Conservation (phyloP, 2,888 invertebrate species). For the Bellardia pandia region DNA sequence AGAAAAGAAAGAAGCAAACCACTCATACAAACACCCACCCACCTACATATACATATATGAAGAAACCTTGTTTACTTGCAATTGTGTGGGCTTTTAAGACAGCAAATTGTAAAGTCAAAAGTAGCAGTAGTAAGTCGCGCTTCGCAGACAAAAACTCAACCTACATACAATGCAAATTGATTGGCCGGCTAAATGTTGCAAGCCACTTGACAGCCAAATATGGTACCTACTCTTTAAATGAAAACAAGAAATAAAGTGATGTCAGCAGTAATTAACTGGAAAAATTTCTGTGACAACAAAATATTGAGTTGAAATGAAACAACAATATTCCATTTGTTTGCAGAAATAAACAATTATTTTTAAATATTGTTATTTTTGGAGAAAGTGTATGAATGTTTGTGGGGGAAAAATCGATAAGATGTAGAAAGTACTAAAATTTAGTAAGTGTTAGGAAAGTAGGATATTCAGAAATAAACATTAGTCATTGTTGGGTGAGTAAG, state of each 20-base stretch:
- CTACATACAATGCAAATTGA: slow-evolving; percentile 11
- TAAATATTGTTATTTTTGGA: background rate
- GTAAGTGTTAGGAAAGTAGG: background rate
- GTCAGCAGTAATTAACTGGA: slow-evolving; percentile 48
- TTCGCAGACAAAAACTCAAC: background rate
- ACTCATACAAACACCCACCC: slow-evolving; percentile 35
- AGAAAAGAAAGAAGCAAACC: background rate
- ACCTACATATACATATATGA: background rate
- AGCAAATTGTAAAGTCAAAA: background rate
- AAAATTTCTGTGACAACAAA: slow-evolving; percentile 7
- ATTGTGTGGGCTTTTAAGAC: slow-evolving; percentile 26
- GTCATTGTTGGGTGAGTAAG: slow-evolving; percentile 49
- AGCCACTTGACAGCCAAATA: slow-evolving; percentile 37
- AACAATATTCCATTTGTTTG: background rate
- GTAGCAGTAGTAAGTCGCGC: background rate
- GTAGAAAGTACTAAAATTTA: background rate
- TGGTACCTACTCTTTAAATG: slow-evolving; percentile 17
- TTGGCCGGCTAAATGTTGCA: slow-evolving; percentile 36
- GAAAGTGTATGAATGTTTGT: background rate
- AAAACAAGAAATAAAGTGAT: slow-evolving; percentile 55
- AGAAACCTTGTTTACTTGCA: background rate
- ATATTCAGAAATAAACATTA: slow-evolving; percentile 21
- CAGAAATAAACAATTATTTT: background rate
- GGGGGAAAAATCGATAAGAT: slow-evolving; percentile 48
- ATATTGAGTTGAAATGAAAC: background rate